Evolutionary conservation across 2,888 invertebrate species (phyloP).

Genomic region (Eucera pruinosa): DNA sequence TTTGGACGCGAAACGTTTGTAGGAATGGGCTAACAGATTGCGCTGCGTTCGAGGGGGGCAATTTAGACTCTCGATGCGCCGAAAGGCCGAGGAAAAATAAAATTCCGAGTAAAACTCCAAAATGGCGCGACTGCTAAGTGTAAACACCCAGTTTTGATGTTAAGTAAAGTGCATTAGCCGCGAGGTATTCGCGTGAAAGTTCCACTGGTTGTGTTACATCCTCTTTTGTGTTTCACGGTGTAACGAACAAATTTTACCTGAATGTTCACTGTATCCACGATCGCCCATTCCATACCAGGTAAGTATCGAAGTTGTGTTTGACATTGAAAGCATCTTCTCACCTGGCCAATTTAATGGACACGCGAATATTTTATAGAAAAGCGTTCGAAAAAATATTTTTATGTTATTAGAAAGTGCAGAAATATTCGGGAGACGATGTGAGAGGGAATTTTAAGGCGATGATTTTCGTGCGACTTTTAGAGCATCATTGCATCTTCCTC

Average conservation of each 20-base stretch:
- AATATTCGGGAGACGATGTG: no score
- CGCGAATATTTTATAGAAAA: neutral
- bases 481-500: neutral
- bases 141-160: slow-evolving; percentile 81
- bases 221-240: slow-evolving; percentile 70
- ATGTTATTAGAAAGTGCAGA: no score
- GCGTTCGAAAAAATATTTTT: neutral
- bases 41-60: slow-evolving; percentile 8
- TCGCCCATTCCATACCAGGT: slow-evolving; percentile 84
- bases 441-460: neutral
- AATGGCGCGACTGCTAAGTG: slow-evolving; percentile 82
- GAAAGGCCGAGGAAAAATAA: slow-evolving; percentile 68
- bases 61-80: slow-evolving; percentile 47
- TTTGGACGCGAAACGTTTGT: slow-evolving; percentile 18
- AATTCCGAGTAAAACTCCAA: slow-evolving; percentile 79
- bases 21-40: slow-evolving; percentile 31
- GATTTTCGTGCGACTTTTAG: neutral
- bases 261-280: slow-evolving; percentile 84
- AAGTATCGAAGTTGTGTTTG: slow-evolving; percentile 65
- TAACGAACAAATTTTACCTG: slow-evolving; percentile 76
- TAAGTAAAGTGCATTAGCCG: slow-evolving; percentile 60
- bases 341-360: slow-evolving; percentile 9
- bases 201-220: slow-evolving; percentile 34
- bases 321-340: slow-evolving; percentile 56
- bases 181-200: slow-evolving; percentile 44